These are phyloP conservation scores for Calliopsis andreniformis DNA, from an alignment of 1,140 invertebrate species.

Conservation along the genomic window DNA sequence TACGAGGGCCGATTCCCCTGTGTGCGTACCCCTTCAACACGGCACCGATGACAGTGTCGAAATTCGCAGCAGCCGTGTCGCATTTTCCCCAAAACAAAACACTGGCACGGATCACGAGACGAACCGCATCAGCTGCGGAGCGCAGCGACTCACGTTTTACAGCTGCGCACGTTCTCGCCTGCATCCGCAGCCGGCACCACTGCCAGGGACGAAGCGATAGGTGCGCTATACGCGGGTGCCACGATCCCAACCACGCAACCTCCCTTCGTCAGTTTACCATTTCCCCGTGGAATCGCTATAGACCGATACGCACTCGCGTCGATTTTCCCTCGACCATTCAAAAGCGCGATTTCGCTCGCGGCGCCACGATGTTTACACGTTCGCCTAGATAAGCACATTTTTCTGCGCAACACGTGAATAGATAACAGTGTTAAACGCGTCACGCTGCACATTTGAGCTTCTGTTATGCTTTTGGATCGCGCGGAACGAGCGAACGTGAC, in stretches of 20 bases:
- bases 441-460: not conserved
- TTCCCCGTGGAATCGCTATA: not conserved
- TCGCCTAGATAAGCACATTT: constrained; percentile 4
- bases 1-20: not conserved
- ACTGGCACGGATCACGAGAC: constrained; percentile 35
- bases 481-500: not conserved
- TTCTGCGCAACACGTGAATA: not conserved
- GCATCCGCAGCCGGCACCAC: constrained; percentile 60
- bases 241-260: not conserved
- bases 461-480: not conserved
- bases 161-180: constrained; percentile 60
- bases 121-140: constrained; percentile 54
- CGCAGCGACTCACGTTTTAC: constrained; percentile 61
- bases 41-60: constrained; percentile 22
- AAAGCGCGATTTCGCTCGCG: not conserved
- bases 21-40: not conserved
- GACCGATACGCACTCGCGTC: no score
- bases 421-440: not conserved
- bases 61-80: constrained; percentile 25
- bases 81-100: constrained; percentile 56
- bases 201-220: constrained; percentile 46
- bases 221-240: constrained; percentile 23
- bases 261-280: not conserved
- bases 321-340: not conserved
- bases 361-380: not conserved